A percentile compares a stretch with the other conserved stretches of the same genome.
Evolutionary conservation across 2,797 vertebrate genomes (phyloP).

Genomic region (Rhinoraja longicauda): DNA sequence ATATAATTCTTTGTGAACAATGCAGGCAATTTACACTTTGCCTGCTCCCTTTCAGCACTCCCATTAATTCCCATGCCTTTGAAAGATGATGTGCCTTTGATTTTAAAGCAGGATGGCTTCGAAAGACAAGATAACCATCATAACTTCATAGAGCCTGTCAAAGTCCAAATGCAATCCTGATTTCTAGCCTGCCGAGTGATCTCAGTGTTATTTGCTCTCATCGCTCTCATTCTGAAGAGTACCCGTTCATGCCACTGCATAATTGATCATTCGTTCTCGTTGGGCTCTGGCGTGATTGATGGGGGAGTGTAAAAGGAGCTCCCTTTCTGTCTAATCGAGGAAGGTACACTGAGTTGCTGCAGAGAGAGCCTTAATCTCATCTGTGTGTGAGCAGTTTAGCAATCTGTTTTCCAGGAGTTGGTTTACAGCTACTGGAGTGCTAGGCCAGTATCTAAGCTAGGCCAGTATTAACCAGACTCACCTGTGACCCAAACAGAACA

Average conservation of each 20-base stretch:
- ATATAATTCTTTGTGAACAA: neutral
- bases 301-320: too few relatives aligned
- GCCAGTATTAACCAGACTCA: neutral
- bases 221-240: neutral
- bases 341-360: too few relatives aligned
- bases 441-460: neutral
- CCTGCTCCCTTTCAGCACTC: conserved; percentile 17
- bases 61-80: neutral
- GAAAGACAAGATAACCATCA: neutral
- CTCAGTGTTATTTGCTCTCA: neutral
- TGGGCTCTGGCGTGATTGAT: too few relatives aligned
- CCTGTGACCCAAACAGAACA: neutral
- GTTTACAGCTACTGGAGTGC: neutral
- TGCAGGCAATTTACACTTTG: neutral
- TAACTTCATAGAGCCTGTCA: neutral
- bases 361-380: neutral
- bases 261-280: neutral
- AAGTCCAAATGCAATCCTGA: neutral
- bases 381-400: neutral
- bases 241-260: neutral
- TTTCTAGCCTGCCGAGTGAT: neutral
- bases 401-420: neutral
- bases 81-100: neutral
- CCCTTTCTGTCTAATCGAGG: too few relatives aligned
- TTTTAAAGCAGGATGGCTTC: neutral